A percentile compares a stretch with the other conserved stretches of the same genome.
phyloP scores from a whole-genome alignment of 1,140 invertebrate genomes.

The Melanaphis sacchari region DNA sequence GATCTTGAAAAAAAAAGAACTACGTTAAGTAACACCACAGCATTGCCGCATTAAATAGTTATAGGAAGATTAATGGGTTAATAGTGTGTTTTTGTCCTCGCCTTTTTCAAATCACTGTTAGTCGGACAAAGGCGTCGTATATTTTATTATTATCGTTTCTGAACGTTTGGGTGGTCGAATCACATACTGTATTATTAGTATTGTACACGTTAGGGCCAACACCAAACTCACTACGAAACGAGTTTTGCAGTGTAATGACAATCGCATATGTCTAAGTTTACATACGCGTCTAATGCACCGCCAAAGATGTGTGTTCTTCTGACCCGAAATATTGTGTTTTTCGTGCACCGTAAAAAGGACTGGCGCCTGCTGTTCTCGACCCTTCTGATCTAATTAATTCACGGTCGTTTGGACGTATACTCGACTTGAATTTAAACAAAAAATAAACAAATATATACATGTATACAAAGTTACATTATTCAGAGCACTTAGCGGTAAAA shows the following conservation, averaged over 20 bases:
- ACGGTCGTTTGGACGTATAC: not conserved
- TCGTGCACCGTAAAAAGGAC: slow-evolving; percentile 18
- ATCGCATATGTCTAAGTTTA: not conserved
- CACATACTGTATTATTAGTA: not conserved
- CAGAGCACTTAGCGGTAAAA: not conserved
- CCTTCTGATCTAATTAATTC: slow-evolving; percentile 32
- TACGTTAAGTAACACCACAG: not conserved
- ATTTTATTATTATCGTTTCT: not conserved
- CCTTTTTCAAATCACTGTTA: not conserved
- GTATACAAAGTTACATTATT: not conserved
- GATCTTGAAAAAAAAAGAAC: not conserved
- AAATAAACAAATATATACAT: not conserved
- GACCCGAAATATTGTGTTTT: not conserved
- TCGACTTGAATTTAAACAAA: not conserved
- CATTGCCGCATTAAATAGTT: not conserved
- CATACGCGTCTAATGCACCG: not conserved
- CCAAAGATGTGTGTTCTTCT: not conserved
- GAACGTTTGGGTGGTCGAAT: not conserved
- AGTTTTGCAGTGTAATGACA: not conserved
- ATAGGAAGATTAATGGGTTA: not conserved
- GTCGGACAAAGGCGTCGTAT: not conserved
- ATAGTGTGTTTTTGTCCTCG: not conserved
- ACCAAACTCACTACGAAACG: not conserved
- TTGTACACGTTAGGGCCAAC: not conserved
- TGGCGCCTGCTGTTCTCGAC: slow-evolving; percentile 35